phyloP scores from a whole-genome alignment of 2,888 invertebrate species.

The Macaria notata region DNA sequence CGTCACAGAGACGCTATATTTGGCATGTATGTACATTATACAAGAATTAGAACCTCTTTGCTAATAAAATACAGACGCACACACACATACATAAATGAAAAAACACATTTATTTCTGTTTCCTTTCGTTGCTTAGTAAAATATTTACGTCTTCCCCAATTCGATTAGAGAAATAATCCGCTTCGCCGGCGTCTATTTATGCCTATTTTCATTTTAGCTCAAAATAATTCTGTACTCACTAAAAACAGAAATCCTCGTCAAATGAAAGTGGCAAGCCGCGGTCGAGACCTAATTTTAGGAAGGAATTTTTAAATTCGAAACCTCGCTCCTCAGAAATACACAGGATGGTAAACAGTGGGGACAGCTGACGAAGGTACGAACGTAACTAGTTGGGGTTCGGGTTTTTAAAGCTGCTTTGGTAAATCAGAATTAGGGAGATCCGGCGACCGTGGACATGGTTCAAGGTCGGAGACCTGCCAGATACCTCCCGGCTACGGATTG shows the following conservation, averaged over 20 bases:
- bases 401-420: conserved; percentile 22
- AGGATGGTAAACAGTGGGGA: conserved; percentile 8
- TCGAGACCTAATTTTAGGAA: conserved; percentile 3
- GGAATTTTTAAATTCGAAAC: conserved; percentile 2
- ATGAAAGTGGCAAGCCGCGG: neutral
- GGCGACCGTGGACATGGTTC: conserved; percentile 19
- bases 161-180: conserved; percentile 1
- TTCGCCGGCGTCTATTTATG: neutral
- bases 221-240: neutral
- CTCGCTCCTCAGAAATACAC: neutral
- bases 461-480: conserved; percentile 16
- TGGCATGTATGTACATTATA: too few species aligned
- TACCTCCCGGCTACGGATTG: conserved; percentile 23
- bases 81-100: too few species aligned
- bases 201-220: neutral
- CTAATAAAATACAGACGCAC: too few species aligned
- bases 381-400: conserved; percentile 3
- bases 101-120: too few species aligned
- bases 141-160: neutral
- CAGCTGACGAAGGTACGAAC: conserved; percentile 22
- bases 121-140: too few species aligned
- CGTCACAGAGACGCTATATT: too few species aligned
- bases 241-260: neutral
- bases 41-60: too few species aligned
- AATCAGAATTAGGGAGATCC: conserved; percentile 21